Conservation (phyloP, 2,113 vertebrate species). For the Columba livia region DNA sequence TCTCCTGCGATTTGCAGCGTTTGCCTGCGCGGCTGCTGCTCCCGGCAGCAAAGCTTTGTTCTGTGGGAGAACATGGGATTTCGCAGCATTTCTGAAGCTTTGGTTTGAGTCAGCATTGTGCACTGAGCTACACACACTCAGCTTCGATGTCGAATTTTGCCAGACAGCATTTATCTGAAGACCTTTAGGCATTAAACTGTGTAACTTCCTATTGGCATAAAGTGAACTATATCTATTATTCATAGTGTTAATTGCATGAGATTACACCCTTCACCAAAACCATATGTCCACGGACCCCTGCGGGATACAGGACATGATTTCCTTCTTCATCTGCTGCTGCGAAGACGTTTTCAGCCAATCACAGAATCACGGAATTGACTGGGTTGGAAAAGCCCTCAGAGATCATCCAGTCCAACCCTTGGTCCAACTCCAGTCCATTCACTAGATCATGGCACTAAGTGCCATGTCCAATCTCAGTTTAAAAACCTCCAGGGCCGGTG, state of each 20-base stretch:
- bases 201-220: neutral
- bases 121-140: neutral
- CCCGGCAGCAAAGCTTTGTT: neutral
- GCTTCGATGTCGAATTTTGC: neutral
- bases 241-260: fast-evolving
- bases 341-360: neutral
- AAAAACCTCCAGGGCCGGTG: too few species aligned
- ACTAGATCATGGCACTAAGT: too few species aligned
- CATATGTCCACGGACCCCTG: fast-evolving
- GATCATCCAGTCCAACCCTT: too few species aligned
- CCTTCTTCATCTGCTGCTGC: neutral
- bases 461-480: too few species aligned
- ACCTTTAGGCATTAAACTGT: neutral
- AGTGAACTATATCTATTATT: neutral
- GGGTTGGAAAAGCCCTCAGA: too few species aligned
- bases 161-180: neutral
- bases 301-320: neutral
- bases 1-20: neutral
- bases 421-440: too few species aligned
- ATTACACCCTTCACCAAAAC: neutral
- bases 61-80: neutral
- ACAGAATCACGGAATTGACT: too few species aligned
- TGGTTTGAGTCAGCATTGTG: neutral
- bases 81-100: neutral
- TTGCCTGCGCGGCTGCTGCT: neutral